Evolutionary conservation across 2,888 invertebrate species (phyloP).

Genomic region (Lacanobia oleracea): DNA sequence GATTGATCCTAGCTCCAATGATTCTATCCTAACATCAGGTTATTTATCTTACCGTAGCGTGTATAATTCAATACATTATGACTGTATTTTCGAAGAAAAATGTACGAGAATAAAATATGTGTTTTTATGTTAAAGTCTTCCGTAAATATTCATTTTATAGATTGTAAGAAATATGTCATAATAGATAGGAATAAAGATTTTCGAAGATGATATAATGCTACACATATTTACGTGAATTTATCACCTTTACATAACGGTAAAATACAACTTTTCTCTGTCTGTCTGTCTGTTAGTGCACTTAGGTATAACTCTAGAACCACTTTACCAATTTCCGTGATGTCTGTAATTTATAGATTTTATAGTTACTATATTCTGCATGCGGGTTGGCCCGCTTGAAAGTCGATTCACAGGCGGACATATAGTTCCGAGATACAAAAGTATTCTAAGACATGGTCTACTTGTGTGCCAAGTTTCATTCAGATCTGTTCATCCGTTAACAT

Average conservation of each 20-base stretch:
- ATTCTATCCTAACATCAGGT: slow-evolving; percentile 23
- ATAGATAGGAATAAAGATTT: background rate
- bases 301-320: slow-evolving; percentile 9
- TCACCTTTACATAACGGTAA: background rate
- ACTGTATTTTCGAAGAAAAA: slow-evolving; percentile 26
- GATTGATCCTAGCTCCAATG: slow-evolving; percentile 38
- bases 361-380: no score
- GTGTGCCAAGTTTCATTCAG: no score
- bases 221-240: slow-evolving; percentile 16
- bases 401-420: no score
- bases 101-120: slow-evolving; percentile 10
- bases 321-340: background rate
- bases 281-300: slow-evolving; percentile 10
- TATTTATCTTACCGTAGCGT: slow-evolving; percentile 25
- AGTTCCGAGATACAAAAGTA: no score
- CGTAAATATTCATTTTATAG: slow-evolving; percentile 43
- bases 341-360: background rate
- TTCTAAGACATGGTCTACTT: no score
- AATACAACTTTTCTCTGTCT: background rate
- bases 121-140: slow-evolving; percentile 20
- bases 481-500: no score
- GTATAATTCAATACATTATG: slow-evolving; percentile 27
- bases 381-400: no score
- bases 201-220: slow-evolving; percentile 21
- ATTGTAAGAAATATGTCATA: slow-evolving; percentile 34